Conservation (phyloP, 2,113 vertebrate genomes). For the Eudyptes chrysolophus region DNA sequence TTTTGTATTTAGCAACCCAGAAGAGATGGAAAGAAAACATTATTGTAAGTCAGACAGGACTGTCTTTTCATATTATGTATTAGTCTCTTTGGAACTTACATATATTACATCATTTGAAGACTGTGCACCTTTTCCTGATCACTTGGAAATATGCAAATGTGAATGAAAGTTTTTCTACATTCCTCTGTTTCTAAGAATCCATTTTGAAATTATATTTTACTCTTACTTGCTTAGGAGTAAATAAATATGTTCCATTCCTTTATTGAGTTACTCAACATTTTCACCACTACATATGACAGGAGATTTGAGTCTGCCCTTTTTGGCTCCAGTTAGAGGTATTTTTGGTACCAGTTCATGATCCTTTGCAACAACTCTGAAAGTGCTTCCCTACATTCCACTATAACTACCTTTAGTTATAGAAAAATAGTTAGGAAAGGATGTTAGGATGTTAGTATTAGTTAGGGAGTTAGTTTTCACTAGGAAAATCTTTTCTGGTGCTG, state of each 20-base stretch:
- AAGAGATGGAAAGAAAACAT: background rate
- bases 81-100: background rate
- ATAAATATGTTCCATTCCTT: background rate
- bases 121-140: background rate
- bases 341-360: background rate
- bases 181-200: background rate
- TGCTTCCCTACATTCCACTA: background rate
- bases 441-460: background rate
- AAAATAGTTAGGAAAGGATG: background rate
- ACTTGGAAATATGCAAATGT: background rate
- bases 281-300: background rate
- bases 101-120: background rate
- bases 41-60: background rate
- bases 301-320: background rate
- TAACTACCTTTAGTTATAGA: background rate
- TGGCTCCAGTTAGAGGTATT: background rate
- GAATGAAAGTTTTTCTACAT: background rate
- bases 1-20: background rate
- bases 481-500: background rate
- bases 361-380: background rate
- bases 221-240: background rate
- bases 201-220: background rate
- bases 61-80: background rate
- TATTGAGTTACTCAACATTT: background rate
- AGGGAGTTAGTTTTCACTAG: background rate